A percentile compares a stretch with the other conserved stretches of the same genome.
phyloP scores from a whole-genome alignment of 2,113 vertebrate species.

The Leptodactylus fuscus region DNA sequence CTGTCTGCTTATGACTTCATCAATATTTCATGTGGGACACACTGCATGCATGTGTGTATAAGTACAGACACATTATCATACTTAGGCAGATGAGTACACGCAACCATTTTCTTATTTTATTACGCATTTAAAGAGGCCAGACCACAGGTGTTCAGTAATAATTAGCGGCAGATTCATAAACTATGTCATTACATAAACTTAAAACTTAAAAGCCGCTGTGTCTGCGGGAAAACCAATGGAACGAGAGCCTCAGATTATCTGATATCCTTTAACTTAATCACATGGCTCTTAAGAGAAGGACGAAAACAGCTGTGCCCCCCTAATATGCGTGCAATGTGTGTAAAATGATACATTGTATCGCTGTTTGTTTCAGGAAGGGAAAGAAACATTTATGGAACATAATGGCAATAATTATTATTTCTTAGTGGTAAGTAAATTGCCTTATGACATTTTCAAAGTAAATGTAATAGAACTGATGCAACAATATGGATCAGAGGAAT shows the following conservation, averaged over 20 bases:
- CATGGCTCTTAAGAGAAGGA: slow-evolving; percentile 98
- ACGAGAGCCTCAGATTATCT: slow-evolving; percentile 87
- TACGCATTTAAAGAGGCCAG: slow-evolving; percentile 69
- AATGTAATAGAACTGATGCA: slow-evolving; percentile 20
- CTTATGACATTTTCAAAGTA: slow-evolving; percentile 75
- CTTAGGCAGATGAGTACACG: slow-evolving; percentile 29
- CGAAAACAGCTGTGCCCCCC: slow-evolving; percentile 94
- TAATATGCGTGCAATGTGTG: slow-evolving; percentile 99
- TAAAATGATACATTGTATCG: slow-evolving; percentile 98
- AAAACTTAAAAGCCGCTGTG: slow-evolving; percentile 91
- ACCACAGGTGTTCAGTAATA: slow-evolving; percentile 98
- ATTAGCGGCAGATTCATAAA: slow-evolving; percentile 94
- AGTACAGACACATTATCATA: slow-evolving; percentile 32
- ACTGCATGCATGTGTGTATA: slow-evolving; percentile 9
- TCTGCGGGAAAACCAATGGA: slow-evolving; percentile 81
- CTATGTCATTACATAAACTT: slow-evolving; percentile 98
- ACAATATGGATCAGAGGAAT: neutral
- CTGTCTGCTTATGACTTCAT: slow-evolving; percentile 13
- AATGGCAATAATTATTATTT: slow-evolving; percentile 84
- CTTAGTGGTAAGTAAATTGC: slow-evolving; percentile 78
- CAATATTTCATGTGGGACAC: slow-evolving; percentile 31
- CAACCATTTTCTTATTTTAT: slow-evolving; percentile 27
- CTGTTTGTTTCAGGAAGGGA: slow-evolving; percentile 95
- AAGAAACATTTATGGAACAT: slow-evolving; percentile 89
- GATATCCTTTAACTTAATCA: slow-evolving; percentile 99